Base-by-base conservation (phyloP, 2,113 vertebrate genomes). In the Sylvilagus bachmani region DNA sequence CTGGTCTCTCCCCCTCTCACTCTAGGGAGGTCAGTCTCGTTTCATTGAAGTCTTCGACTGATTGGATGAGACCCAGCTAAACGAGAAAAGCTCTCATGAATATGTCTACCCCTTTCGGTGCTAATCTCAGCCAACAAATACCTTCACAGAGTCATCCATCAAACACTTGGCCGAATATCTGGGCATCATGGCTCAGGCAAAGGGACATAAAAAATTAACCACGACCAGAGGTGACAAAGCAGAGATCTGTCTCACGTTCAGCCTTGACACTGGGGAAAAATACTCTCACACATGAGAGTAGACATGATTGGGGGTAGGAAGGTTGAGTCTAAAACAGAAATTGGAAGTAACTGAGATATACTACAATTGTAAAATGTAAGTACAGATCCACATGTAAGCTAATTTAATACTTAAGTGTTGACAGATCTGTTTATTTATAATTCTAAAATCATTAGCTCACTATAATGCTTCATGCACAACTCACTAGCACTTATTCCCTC, bases 261-360 rank as follows among this genome's bases (percentile, higher is more conserved):
- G 14, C 22, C 6, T n/a, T 0, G 22, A 87, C 8, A 2, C 9
- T 4, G 10, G 19, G 11, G 0, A 17, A 6, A n/a, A 51, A 74
- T 94, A 19, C 9, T 1, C 55, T 58, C 55, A 58, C 1, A 61
- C 5, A 6, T 74, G 31, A 74, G 2, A 84, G 17, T 3, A 88
- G 33, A 64, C 10, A 16, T 66, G 2, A 38, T 21, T 21, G 13
- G 24, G n/a, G 10, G 1, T 0, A 6, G 74, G 19, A 85, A 77
- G 16, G 10, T 7, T 29, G 10, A 75, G 25, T 27, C 6, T 53
- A 13, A 77, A 27, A 10, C 78, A 33, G 36, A 44, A 82, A 49
- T 16, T 2, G 5, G 1, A 82, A 86, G 19, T 33, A 73, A 33
- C 38, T 94, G 86, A 90, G 8, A 53, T 31, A 12, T 0, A 58